Base-by-base conservation (phyloP, 1,140 invertebrate genomes). In the Ridgeia piscesae region DNA sequence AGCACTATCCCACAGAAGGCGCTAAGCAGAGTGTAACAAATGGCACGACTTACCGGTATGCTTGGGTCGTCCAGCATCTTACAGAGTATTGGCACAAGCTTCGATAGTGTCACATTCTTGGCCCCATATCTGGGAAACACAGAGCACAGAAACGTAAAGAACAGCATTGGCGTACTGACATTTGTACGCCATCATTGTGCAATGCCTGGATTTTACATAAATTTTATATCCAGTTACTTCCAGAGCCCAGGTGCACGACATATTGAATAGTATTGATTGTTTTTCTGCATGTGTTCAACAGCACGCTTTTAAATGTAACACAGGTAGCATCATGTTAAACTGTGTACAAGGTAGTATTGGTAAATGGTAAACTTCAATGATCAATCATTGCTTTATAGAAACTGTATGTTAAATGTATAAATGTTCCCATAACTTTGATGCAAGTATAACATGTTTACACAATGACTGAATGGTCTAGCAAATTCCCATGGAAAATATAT, bases 61-160 rank as follows among this genome's bases (percentile, higher is more conserved):
- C 97, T 98, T n/a, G 98, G 98, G 96, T 99, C 98, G 0, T 98
- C 97, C n/a, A 99, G 96, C 92, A 99, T 96, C 94, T 98, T 98
- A 6, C 98, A 98, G 77, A 99, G 97, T 92, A 97, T 97, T 0
- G 98, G 98, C 93, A 98, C 97, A 33, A 98, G 97, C 33, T 97
- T 97, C 14, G 97, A 97, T 89, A 99, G 95, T 91, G 97, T 97
- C 92, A 99, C 96, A 93, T 98, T 97, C 91, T 97, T 97, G 11
- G 98, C 97, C 89, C 98, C 98, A 96, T 99, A 97, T 93, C 98
- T 98, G 95, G 91, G 97, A 96, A 91, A 89, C n/a, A 93, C 92
- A 94, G 91, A 93, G 9, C 92, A 42, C 6, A 89, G 88, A 91
- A n/a, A 58, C 48, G 88, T 92, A 94, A 92, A 77, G 92, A 93